Base-by-base conservation (phyloP, 2,797 vertebrate species). In the Platyrinchus mystaceus region DNA sequence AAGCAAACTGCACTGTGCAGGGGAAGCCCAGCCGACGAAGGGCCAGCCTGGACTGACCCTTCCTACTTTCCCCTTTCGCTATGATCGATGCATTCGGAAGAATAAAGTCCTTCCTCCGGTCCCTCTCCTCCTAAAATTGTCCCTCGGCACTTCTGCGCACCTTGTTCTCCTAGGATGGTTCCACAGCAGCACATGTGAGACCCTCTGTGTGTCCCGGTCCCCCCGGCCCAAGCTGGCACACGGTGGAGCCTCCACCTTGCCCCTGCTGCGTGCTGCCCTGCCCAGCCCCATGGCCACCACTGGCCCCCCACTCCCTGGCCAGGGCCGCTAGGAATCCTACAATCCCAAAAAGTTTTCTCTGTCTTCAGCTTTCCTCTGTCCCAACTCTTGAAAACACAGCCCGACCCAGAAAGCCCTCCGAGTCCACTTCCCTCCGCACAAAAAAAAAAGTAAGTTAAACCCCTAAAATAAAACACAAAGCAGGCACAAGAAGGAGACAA, bases 11-110 rank as follows among this genome's bases (percentile, higher is more conserved):
- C 28, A 4, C 52, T 10, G 52, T 0, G 16, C 55, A 21, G 30
- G 60, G 12, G 23, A 49, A 62, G 59, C 37, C 14, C 34, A 69
- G 46, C 10, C 5, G 4, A 89, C 27, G 67, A 75, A 32, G 46
- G n/a, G 27, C 53, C 89, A 74, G 85, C 16, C 70, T 16, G 67
- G 30, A 27, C 53, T 6, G 76, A 91, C 89, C 79, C 43, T 73
- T 53, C 58, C 9, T 59, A 12, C n/a, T 60, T 52, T 44, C 15
- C 34, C 14, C 28, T 64, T 78, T 70, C 8, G 0, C 53, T 32
- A 3, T 0, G 16, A 73, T 12, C 64, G 8, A 19, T 1, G 13
- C 26, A 1, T 30, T 86, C 0, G 4, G 55, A 62, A 71, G 79
- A 90, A 73, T 70, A 59, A 91, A 91, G 50, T 91, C 46, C 20